phyloP scores from a whole-genome alignment of 2,113 vertebrate species.

The Nothobranchius furzeri region DNA sequence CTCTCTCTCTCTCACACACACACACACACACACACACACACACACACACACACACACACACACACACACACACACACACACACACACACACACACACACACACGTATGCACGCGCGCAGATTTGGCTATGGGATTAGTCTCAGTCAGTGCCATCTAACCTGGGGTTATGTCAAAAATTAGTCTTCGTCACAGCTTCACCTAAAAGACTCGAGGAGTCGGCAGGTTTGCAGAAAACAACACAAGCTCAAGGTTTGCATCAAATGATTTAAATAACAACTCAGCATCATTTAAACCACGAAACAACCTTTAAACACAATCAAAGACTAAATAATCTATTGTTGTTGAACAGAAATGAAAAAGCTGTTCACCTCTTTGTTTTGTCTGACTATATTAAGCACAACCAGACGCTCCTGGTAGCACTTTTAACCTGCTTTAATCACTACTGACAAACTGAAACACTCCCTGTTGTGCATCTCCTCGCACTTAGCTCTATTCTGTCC shows the following conservation, averaged over 20 bases:
- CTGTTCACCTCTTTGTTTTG: too few species aligned
- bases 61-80: too few species aligned
- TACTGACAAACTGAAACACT: slow-evolving; percentile 21
- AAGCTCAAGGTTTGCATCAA: not conserved
- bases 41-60: too few species aligned
- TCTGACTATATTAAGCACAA: not conserved
- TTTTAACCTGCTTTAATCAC: slow-evolving; percentile 32
- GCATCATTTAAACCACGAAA: not conserved
- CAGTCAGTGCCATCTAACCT: slow-evolving; percentile 13
- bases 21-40: too few species aligned
- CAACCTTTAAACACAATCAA: not conserved
- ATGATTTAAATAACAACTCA: too few species aligned
- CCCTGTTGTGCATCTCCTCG: slow-evolving; percentile 24
- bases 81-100: too few species aligned
- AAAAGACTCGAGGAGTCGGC: slow-evolving; percentile 18
- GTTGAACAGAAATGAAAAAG: too few species aligned
- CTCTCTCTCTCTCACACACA: too few species aligned
- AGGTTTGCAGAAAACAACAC: slow-evolving; percentile 9
- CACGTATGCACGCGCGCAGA: not conserved
- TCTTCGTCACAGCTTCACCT: slow-evolving; percentile 29
- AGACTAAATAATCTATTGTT: not conserved
- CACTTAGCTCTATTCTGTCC: slow-evolving; percentile 2
- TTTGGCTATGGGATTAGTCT: not conserved
- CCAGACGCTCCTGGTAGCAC: not conserved
- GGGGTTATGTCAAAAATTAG: not conserved